A percentile compares a stretch with the other conserved stretches of the same genome.
Evolutionary conservation across 2,797 vertebrate genomes (phyloP).

Genomic region (Tokudaia muenninki): DNA sequence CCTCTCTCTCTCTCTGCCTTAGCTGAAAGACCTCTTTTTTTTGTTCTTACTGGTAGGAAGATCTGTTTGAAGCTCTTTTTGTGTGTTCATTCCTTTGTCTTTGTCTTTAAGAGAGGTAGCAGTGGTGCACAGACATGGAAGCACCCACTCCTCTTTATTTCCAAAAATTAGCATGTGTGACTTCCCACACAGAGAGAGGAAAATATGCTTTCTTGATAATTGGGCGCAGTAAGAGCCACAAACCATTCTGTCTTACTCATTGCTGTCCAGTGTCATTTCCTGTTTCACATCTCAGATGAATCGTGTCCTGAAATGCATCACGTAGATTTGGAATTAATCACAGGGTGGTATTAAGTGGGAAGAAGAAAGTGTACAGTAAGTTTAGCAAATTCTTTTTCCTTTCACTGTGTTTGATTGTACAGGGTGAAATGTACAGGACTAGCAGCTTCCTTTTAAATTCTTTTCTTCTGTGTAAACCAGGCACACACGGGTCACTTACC

Average conservation of each 20-base stretch:
- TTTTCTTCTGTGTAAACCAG: conserved; percentile 23
- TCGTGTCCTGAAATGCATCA: conserved; percentile 27
- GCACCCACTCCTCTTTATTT: conserved; percentile 6
- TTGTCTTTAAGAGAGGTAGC: neutral
- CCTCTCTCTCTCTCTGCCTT: neutral
- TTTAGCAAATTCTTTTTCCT: conserved; percentile 41
- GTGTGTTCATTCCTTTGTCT: neutral
- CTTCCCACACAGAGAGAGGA: conserved; percentile 65
- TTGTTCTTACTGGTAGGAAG: conserved; percentile 10
- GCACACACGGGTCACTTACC: neutral
- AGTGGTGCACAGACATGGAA: neutral
- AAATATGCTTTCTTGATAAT: conserved; percentile 56
- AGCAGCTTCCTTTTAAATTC: neutral
- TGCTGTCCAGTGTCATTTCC: conserved; percentile 41
- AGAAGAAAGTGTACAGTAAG: conserved; percentile 5
- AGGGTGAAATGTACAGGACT: neutral
- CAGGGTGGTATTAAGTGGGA: conserved; percentile 30
- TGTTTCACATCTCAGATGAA: conserved; percentile 62
- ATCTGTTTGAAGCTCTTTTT: conserved; percentile 44
- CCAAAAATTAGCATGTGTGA: conserved; percentile 64
- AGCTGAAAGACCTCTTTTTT: neutral
- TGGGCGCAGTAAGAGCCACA: conserved; percentile 73
- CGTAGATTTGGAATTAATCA: conserved; percentile 55
- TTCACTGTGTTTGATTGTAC: neutral
- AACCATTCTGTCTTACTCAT: conserved; percentile 62